These are phyloP conservation scores for Agapornis canus DNA, from an alignment of 2,797 vertebrate species.

Conservation along the genomic window DNA sequence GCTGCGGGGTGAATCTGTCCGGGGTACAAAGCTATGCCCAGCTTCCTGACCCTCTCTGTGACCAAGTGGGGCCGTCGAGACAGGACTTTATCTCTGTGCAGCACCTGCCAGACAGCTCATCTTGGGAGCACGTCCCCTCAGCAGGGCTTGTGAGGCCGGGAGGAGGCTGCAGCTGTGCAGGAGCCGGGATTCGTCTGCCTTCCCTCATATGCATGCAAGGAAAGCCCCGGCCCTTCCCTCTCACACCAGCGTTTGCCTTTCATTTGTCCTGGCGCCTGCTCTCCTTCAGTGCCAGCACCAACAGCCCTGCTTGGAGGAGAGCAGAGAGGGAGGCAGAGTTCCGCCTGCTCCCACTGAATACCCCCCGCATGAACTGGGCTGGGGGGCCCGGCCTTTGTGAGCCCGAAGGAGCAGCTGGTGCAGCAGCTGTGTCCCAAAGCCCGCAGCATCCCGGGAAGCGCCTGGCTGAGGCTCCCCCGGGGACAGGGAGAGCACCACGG, in stretches of 20 bases:
- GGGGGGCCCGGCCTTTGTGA: slow-evolving; percentile 31
- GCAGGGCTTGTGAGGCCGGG: neutral
- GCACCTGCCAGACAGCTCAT: neutral
- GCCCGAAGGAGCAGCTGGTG: slow-evolving; percentile 58
- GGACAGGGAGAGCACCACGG: neutral
- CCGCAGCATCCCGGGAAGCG: neutral
- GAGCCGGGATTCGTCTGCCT: neutral
- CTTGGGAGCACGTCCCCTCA: neutral
- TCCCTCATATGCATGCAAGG: neutral
- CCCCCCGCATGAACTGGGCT: neutral
- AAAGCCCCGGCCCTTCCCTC: neutral
- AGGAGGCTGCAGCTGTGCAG: neutral
- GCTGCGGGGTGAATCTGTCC: neutral
- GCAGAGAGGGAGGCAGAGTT: neutral
- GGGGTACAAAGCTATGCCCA: fast-evolving
- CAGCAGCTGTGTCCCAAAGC: slow-evolving; percentile 58
- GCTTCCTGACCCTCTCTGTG: neutral
- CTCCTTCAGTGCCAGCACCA: neutral
- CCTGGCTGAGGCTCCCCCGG: neutral
- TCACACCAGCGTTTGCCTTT: neutral
- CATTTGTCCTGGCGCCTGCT: neutral
- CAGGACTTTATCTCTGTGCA: neutral
- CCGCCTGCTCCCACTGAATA: neutral
- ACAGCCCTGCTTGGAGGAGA: neutral
- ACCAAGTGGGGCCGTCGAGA: fast-evolving